These are phyloP conservation scores for Sinocyclocheilus rhinocerous DNA, from an alignment of 2,113 vertebrate species.

Conservation along the genomic window DNA sequence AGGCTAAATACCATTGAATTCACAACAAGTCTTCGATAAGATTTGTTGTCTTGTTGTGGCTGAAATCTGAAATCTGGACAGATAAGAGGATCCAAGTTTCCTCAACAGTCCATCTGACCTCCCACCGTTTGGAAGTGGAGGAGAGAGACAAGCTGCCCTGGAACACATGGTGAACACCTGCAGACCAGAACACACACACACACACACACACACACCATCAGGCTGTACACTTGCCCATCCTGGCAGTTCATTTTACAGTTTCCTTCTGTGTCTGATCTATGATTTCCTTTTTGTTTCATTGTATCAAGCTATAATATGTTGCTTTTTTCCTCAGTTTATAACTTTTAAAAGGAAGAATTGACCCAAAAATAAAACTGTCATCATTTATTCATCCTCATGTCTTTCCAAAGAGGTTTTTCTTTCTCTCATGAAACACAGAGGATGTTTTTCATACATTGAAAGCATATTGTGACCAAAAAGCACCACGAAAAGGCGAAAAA, in stretches of 20 bases:
- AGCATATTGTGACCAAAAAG: neutral
- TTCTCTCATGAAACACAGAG: neutral
- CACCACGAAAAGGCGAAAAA: too few species aligned
- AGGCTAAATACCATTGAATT: neutral
- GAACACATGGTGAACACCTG: slow-evolving; percentile 54
- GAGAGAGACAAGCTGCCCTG: slow-evolving; percentile 1
- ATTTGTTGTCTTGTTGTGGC: neutral
- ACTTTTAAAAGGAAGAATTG: neutral
- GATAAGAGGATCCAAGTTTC: slow-evolving; percentile 20
- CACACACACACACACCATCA: neutral
- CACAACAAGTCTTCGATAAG: neutral
- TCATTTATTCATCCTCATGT: neutral
- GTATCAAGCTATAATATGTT: neutral
- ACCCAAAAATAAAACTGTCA: neutral
- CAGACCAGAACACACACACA: slow-evolving; percentile 17
- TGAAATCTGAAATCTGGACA: slow-evolving; percentile 15
- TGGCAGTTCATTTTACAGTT: slow-evolving; percentile 1
- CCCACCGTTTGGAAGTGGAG: neutral
- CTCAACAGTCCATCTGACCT: slow-evolving; percentile 23
- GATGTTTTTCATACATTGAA: neutral
- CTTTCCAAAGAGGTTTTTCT: neutral
- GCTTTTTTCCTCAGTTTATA: neutral
- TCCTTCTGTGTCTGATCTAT: neutral
- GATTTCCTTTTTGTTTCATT: neutral
- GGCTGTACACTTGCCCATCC: slow-evolving; percentile 5